Evolutionary conservation across 2,113 vertebrate species (phyloP), one percentile per base, ranked within the genome.

Genomic region (Hypanus sabinus): DNA sequence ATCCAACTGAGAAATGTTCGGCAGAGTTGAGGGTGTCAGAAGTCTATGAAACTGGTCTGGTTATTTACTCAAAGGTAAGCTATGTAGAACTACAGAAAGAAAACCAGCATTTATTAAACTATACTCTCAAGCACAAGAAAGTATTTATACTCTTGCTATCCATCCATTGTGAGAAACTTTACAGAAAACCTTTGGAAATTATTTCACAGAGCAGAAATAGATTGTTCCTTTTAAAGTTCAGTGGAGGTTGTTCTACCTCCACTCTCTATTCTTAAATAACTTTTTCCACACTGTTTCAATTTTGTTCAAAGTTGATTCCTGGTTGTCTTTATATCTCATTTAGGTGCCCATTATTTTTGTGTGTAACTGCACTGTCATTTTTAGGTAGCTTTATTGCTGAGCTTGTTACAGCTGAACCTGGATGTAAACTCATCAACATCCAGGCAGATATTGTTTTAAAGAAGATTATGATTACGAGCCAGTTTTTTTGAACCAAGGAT

Each of bases 31-130:
- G 97, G 95, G 96, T 97, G 94, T 95, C 97, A 87, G 95, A 96
- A 85, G 94, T 97, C 93, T 95, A 95, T 94, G 96, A 97, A 94
- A 95, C 94, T 94, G 95, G 95, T 94, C 96, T 96, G 95, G 96
- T 95, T 62, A 97, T 97, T 96, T 96, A 94, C 79, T 36, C 96
- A 94, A 93, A 97, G 96, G 97, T 97, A 96, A 96, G 85, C 65
- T 88, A 95, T 5, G 4, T 73, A 22, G 46, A 93, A 38, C n/a
- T 2, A 91, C 20, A 70, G 20, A 18, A 70, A 24, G 38, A 93
- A 90, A 30, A 65, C 30, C 12, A 65, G 12, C 4, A 30, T 46
- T 93, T 33, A 93, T 33, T 73, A 70, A 46, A 46, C 10, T 73
- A 71, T 71, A 22, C 70, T 22, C 70, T 22, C 3, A 22, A 46